phyloP scores from a whole-genome alignment of 2,888 invertebrate genomes.

The Aleiodes testaceus region DNA sequence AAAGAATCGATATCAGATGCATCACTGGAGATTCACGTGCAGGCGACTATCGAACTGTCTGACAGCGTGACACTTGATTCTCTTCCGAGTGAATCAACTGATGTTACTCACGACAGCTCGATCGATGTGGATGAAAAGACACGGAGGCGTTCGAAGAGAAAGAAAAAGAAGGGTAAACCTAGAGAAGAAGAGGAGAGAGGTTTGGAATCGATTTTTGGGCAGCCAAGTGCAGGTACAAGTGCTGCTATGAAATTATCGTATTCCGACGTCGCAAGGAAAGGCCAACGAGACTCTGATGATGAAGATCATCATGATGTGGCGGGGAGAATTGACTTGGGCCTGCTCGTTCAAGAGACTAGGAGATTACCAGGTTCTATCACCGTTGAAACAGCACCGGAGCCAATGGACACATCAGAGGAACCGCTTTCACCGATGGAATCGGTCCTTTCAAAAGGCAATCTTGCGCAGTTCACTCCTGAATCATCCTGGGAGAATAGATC shows the following conservation, averaged over 20 bases:
- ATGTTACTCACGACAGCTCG: constrained; percentile 49
- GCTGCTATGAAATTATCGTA: constrained; percentile 56
- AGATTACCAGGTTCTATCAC: constrained; percentile 43
- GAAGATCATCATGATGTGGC: constrained; percentile 36
- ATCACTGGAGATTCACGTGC: constrained; percentile 64
- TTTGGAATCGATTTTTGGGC: constrained; percentile 55
- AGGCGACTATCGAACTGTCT: constrained; percentile 65
- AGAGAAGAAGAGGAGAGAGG: constrained; percentile 50
- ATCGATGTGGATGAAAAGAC: constrained; percentile 34
- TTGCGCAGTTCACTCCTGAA: constrained; percentile 33
- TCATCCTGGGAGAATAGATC: constrained; percentile 42
- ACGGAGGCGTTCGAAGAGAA: constrained; percentile 45
- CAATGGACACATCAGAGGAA: constrained; percentile 63
- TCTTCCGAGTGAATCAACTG: constrained; percentile 47
- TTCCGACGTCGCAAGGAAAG: constrained; percentile 59
- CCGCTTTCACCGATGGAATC: constrained; percentile 60
- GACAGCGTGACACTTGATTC: constrained; percentile 59
- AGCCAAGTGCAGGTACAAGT: constrained; percentile 52
- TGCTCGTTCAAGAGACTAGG: constrained; percentile 26
- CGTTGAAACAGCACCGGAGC: constrained; percentile 58
- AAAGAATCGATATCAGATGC: constrained; percentile 59
- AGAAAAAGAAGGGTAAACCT: constrained; percentile 42
- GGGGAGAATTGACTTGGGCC: constrained; percentile 38
- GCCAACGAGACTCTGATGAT: constrained; percentile 33
- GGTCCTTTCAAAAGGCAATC: constrained; percentile 46